Base-by-base conservation (phyloP, 1,140 invertebrate species). In the Drosophila lacertosa region DNA sequence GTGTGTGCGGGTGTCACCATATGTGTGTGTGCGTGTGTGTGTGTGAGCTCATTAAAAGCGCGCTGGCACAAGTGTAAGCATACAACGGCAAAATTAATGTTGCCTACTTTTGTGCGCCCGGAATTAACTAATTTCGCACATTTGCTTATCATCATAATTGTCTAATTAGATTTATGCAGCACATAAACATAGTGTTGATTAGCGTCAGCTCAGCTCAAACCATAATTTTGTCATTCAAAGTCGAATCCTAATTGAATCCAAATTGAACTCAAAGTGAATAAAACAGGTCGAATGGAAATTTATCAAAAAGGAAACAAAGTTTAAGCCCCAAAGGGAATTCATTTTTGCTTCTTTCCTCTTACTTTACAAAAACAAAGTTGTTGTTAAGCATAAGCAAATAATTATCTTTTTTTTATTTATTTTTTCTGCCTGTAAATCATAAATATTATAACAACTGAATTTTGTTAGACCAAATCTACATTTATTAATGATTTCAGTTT, bases 41-140 rank as follows among this genome's bases (percentile, higher is more conserved):
- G 29, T 37, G 69, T 57, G 64, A 70, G 74, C 79, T 82, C 78
- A 82, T 83, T 83, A 83, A 82, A 83, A 82, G 74, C 48, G 44
- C 44, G 58, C 69, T 53, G 29, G 44, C 42, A 22, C 48, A 64
- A 64, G 42, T 65, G 59, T 26, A 55, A 35, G 20, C 45, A 48
- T 7, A 65, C 37, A 50, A 63, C 47, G 39, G 44, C 59, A 16
- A 64, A 71, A 44, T 71, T 71, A 58, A 71, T 65, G 75, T 84
- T 84, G 79, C 79, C 80, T 84, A 84, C 75, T 79, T 76, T 84
- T 76, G 71, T 76, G 75, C 40, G 72, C 33, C 13, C 37, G 47
- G 35, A 78, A 83, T 73, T 66, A 74, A 77, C 78, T 81, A 62
- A 82, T 77, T 77, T 45, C 35, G 35, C 42, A 42, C 50, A 58